phyloP scores from a whole-genome alignment of 2,113 vertebrate species.

The Crotalus viridis region DNA sequence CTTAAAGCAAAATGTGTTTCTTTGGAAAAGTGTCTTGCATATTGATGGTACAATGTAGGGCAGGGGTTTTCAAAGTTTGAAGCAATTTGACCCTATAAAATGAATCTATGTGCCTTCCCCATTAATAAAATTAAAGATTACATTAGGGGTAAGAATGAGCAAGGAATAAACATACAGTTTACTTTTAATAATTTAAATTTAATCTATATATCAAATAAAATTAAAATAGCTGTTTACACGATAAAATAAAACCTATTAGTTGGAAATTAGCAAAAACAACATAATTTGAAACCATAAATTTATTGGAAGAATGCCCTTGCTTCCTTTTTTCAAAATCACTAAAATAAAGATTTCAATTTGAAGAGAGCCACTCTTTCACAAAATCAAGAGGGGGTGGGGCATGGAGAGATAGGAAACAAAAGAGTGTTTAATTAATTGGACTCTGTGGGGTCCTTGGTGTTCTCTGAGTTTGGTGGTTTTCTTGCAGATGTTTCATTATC shows the following conservation, averaged over 20 bases:
- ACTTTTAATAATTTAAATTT: neutral
- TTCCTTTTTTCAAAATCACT: neutral
- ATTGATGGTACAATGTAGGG: neutral
- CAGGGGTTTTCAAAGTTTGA: neutral
- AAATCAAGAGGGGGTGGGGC: neutral
- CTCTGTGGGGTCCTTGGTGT: neutral
- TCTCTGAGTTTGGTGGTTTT: neutral
- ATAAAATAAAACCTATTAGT: neutral
- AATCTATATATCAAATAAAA: neutral
- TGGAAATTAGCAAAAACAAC: neutral
- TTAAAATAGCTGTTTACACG: neutral
- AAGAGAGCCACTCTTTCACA: neutral
- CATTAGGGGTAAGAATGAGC: neutral
- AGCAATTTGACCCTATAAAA: neutral
- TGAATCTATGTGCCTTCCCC: neutral
- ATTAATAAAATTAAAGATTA: neutral
- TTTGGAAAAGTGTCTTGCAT: neutral
- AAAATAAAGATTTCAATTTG: neutral
- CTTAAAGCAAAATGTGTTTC: neutral
- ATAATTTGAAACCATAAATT: neutral
- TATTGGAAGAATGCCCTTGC: neutral
- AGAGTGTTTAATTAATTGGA: neutral
- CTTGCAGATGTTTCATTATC: neutral
- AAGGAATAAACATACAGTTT: neutral
- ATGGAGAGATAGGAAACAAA: neutral